Evolutionary conservation across 2,888 invertebrate species (phyloP), one percentile per base, ranked within the genome.

Genomic region (Eledona agricola): DNA sequence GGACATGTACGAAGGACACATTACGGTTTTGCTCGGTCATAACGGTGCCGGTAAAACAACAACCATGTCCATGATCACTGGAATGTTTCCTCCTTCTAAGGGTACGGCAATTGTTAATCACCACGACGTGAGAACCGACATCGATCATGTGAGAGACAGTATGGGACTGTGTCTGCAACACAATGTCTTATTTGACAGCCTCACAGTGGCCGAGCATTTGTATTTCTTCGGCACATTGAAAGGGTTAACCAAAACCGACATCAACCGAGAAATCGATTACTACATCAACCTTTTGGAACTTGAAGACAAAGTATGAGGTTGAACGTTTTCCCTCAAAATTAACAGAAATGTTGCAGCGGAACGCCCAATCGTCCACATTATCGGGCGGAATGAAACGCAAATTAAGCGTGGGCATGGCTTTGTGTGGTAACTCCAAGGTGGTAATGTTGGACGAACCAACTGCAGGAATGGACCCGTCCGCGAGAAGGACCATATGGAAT

Each of bases 31-130:
- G 11, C 76, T 89, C 19, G 88, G 88, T 0, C 87, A 88, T 12
- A 90, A 90, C 66, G 93, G 93, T 3, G 93, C 93, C 37, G 93
- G 93, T 5, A 93, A 94, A 78, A 91, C 91, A 0, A 93, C 93
- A 0, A 90, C 91, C 1, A 91, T 93, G 79, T 89, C 90, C 0
- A 92, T 93, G 85, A 76, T 93, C 17, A 92, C 91, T 29, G 53
- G 55, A 15, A 83, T 86, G 72, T 75, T 84, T 38, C 79, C 81
- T 19, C 81, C 82, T 4, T 82, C 81, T 0, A 77, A 79, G 3
- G 89, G 89, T 0, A 83, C 83, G n/a, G 86, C 88, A 1, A 75
- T 78, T 23, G 78, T 89, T 3, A 85, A 84, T 50, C 88, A 87
- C 9, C 81, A 80, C 65, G 84, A 89, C 66, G 83, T 89, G 56